These are phyloP conservation scores for Bombus superbus DNA, from an alignment of 1,140 invertebrate species.

Conservation along the genomic window DNA sequence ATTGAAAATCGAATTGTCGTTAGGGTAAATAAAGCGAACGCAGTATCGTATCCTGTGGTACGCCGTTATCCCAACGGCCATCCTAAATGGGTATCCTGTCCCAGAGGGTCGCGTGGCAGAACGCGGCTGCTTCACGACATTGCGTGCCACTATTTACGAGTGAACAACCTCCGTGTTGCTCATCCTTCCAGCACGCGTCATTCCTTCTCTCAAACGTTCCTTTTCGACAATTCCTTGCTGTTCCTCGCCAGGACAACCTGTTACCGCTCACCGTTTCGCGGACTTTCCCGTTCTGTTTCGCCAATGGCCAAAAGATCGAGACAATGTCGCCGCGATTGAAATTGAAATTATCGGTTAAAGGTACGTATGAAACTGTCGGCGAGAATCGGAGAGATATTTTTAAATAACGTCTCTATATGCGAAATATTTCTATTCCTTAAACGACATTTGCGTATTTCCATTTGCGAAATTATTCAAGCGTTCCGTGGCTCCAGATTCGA, in stretches of 20 bases:
- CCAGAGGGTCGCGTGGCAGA: constrained; percentile 60
- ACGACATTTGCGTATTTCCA: too few relatives aligned
- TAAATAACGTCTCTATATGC: too few relatives aligned
- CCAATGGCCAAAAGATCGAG: too few relatives aligned
- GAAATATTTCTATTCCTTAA: too few relatives aligned
- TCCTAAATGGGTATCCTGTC: constrained; percentile 59
- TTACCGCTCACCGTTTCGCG: neutral
- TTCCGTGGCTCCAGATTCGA: too few relatives aligned
- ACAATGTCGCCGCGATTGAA: too few relatives aligned
- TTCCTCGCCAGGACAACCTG: constrained; percentile 29
- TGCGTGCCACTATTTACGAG: constrained; percentile 65
- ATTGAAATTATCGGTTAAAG: too few relatives aligned
- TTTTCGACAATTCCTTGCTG: constrained; percentile 24
- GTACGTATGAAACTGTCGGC: too few relatives aligned
- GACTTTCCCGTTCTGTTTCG: too few relatives aligned
- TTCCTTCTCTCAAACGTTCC: constrained; percentile 3
- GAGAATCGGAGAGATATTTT: too few relatives aligned
- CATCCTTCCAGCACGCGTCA: constrained; percentile 52
- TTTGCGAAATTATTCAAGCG: too few relatives aligned
- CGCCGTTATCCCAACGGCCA: constrained; percentile 44
- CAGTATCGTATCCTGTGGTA: constrained; percentile 49
- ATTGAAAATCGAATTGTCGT: constrained; percentile 61
- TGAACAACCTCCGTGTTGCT: constrained; percentile 33
- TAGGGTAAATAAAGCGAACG: constrained; percentile 39
- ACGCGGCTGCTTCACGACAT: constrained; percentile 49